phyloP scores from a whole-genome alignment of 2,113 vertebrate genomes.

The Coracopsis vasa region DNA sequence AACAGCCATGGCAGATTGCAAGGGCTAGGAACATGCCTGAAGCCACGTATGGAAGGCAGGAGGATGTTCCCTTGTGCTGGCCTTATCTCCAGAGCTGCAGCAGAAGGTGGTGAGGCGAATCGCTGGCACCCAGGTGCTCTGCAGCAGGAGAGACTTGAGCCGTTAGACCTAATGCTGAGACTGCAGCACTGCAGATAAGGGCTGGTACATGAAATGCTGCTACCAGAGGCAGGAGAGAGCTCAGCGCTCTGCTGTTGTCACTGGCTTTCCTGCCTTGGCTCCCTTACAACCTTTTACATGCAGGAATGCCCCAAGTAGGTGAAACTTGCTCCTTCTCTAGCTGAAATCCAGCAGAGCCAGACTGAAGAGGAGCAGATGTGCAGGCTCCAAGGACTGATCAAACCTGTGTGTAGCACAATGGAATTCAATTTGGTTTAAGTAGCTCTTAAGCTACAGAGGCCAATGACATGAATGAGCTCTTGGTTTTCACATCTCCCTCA shows the following conservation, averaged over 20 bases:
- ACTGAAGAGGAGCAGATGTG: neutral
- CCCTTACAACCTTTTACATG: neutral
- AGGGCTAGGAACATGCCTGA: neutral
- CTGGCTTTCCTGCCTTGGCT: neutral
- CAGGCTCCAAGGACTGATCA: neutral
- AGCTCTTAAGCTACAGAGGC: neutral
- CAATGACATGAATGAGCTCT: neutral
- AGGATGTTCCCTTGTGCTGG: neutral
- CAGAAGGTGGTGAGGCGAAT: neutral
- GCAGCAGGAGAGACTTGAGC: neutral
- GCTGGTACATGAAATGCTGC: neutral
- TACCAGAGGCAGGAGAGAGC: neutral
- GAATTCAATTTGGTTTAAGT: neutral
- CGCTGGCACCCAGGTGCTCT: neutral
- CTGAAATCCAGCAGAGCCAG: neutral
- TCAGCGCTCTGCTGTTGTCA: neutral
- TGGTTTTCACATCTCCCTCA: neutral
- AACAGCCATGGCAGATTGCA: neutral
- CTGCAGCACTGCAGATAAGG: slow-evolving; percentile 33
- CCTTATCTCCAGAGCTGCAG: slow-evolving; percentile 40
- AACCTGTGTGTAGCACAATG: neutral
- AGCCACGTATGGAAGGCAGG: accelerated
- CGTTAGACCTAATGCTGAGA: neutral
- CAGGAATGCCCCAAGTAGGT: neutral
- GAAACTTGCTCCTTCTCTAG: neutral